Percentiles rank a stretch among this genome's conserved stretches.
Evolutionary conservation across 2,113 vertebrate genomes (phyloP).

Genomic region (Caranx ignobilis): DNA sequence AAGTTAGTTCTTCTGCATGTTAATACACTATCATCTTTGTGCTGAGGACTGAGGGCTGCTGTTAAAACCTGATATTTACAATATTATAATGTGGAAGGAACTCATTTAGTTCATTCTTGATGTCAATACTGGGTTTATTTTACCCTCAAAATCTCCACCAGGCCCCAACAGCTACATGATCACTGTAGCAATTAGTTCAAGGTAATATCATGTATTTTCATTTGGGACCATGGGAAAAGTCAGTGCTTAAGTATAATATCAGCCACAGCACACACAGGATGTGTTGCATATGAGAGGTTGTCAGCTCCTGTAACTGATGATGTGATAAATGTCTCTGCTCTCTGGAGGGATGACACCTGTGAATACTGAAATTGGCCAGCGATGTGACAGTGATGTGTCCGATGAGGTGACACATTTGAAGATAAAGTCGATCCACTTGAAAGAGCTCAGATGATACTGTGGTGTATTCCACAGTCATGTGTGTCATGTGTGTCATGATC

Average conservation of each 20-base stretch:
- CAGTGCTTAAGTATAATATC: not conserved
- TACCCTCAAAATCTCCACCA: too few relatives aligned
- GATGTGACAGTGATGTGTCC: not conserved
- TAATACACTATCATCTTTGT: not conserved
- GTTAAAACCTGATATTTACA: not conserved
- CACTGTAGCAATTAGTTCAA: not conserved
- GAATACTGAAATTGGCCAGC: not conserved
- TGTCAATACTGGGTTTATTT: not conserved
- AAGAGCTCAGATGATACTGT: too few relatives aligned
- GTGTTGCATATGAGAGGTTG: not conserved
- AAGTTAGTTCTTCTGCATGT: conserved; percentile 3
- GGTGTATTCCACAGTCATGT: too few relatives aligned
- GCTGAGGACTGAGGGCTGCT: not conserved
- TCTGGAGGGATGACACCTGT: not conserved
- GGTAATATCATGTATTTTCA: not conserved
- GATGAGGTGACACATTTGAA: not conserved
- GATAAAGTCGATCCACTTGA: not conserved
- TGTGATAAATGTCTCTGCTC: not conserved
- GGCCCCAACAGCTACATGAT: not conserved
- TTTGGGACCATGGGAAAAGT: not conserved
- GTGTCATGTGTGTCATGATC: too few relatives aligned
- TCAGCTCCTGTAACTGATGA: not conserved
- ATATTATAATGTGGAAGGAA: not conserved
- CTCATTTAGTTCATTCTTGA: too few relatives aligned
- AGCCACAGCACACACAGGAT: not conserved